Conservation (phyloP, 2,888 invertebrate genomes). For the Chymomyza amoena region DNA sequence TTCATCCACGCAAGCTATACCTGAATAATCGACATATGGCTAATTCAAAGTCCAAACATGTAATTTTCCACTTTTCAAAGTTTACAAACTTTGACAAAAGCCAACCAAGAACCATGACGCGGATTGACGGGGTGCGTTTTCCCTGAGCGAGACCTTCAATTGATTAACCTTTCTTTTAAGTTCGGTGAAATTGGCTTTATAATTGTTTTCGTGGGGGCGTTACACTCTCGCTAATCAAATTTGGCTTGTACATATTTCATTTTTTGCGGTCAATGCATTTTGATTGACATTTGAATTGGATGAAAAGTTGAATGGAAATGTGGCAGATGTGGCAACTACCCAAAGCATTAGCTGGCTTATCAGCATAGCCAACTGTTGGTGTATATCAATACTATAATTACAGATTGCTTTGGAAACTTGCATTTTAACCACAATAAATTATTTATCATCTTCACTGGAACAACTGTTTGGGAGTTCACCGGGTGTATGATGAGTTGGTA, state of each 20-base stretch:
- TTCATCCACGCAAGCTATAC: not conserved
- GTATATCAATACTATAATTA: not conserved
- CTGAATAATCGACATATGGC: slow-evolving; percentile 48
- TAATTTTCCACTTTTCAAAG: slow-evolving; percentile 48
- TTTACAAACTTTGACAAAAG: slow-evolving; percentile 42
- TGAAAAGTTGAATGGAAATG: not conserved
- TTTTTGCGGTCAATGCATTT: slow-evolving; percentile 26
- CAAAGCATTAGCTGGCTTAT: not conserved
- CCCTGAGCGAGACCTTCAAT: slow-evolving; percentile 27
- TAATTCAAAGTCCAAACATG: slow-evolving; percentile 51
- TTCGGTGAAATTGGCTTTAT: slow-evolving; percentile 46
- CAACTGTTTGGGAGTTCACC: too few relatives aligned
- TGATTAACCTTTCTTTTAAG: slow-evolving; percentile 49
- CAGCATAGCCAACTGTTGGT: not conserved
- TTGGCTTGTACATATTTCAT: not conserved
- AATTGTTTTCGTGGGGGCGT: slow-evolving; percentile 42
- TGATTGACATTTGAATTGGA: slow-evolving; percentile 12
- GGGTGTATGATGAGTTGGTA: too few relatives aligned
- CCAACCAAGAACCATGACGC: slow-evolving; percentile 28
- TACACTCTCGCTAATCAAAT: slow-evolving; percentile 21
- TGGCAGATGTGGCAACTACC: slow-evolving; percentile 26
- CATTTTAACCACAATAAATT: too few relatives aligned
- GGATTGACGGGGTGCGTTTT: slow-evolving; percentile 30
- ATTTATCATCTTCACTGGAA: too few relatives aligned
- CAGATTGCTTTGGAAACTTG: not conserved